A percentile compares a stretch with the other conserved stretches of the same genome.
Evolutionary conservation across 2,113 vertebrate genomes (phyloP).

Genomic region (Pristiophorus japonicus): DNA sequence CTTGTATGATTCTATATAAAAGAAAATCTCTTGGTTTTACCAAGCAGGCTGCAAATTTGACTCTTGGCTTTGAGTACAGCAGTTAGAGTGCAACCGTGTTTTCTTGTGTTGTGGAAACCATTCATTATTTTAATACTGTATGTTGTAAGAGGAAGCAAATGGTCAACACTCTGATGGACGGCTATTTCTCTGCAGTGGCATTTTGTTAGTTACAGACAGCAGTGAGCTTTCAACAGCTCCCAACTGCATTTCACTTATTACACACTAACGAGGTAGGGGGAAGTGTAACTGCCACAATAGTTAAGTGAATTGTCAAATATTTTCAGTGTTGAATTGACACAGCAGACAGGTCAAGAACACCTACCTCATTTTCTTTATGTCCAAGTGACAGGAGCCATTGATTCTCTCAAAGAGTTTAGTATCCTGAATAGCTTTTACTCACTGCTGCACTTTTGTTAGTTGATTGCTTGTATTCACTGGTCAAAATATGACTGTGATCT

Average conservation of each 20-base stretch:
- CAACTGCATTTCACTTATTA: slow-evolving; percentile 3
- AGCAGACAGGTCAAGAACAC: background rate
- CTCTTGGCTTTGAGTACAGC: background rate
- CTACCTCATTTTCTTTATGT: slow-evolving; percentile 18
- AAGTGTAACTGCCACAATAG: background rate
- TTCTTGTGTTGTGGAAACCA: background rate
- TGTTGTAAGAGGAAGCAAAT: background rate
- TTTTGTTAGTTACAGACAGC: background rate
- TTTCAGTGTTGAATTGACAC: slow-evolving; percentile 11
- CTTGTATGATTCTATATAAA: background rate
- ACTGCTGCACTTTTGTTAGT: background rate
- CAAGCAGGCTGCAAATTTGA: background rate
- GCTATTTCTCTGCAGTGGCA: background rate
- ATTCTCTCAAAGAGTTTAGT: background rate
- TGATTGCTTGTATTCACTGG: background rate
- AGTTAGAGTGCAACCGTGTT: too few species aligned
- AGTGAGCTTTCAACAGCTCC: background rate
- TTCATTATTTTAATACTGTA: background rate
- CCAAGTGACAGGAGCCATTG: background rate
- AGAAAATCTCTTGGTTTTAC: background rate
- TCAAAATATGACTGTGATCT: slow-evolving; percentile 3
- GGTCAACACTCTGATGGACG: too few species aligned
- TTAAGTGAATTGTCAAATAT: slow-evolving; percentile 27
- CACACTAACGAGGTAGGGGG: background rate
- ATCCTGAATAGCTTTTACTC: slow-evolving; percentile 11